Percentiles rank a stretch among this genome's conserved stretches.
Conservation (phyloP, 2,113 vertebrate genomes). For the Carlito syrichta region DNA sequence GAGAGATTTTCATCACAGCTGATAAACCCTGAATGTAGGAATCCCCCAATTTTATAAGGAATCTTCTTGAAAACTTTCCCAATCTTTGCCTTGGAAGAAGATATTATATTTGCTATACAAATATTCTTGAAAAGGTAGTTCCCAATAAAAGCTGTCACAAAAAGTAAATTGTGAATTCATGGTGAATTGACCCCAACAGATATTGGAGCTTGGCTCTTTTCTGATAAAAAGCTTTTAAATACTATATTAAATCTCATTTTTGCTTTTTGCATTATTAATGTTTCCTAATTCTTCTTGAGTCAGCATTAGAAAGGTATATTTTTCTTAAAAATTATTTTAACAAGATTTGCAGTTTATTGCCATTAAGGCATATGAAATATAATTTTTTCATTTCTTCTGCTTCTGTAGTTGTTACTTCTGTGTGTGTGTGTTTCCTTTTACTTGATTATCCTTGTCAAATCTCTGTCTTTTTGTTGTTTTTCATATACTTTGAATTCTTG, state of each 20-base stretch:
- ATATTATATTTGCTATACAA: background rate
- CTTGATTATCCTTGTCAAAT: background rate
- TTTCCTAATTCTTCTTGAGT: background rate
- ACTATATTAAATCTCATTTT: background rate
- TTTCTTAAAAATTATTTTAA: background rate
- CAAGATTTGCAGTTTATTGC: background rate
- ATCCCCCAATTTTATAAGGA: background rate
- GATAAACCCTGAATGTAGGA: background rate
- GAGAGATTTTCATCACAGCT: background rate
- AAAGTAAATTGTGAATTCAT: background rate
- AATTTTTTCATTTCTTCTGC: background rate
- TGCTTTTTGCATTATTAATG: background rate
- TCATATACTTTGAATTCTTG: background rate
- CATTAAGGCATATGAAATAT: background rate
- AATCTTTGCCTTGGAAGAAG: background rate
- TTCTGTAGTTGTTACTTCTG: background rate
- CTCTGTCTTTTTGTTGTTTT: background rate
- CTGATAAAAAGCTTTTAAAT: background rate
- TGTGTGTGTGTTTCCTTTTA: background rate
- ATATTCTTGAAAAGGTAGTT: background rate
- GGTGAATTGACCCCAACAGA: background rate
- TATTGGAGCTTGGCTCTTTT: background rate
- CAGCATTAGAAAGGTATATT: background rate
- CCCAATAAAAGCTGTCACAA: background rate
- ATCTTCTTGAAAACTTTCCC: background rate